Base-by-base conservation (phyloP, 2,888 invertebrate genomes). In the Pocota personata region DNA sequence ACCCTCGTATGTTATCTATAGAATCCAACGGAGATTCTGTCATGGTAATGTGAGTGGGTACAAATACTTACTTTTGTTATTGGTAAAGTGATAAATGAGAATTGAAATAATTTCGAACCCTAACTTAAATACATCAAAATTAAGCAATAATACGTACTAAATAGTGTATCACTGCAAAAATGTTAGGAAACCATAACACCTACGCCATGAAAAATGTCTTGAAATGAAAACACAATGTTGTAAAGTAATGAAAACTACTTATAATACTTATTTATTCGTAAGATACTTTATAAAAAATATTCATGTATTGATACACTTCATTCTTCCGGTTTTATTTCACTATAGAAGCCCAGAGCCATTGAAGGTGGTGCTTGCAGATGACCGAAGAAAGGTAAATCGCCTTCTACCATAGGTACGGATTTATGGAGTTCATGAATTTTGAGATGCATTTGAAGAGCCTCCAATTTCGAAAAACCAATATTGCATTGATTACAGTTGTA, bases 401-500 rank as follows among this genome's bases (percentile, higher is more conserved):
- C 4, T 16, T 80, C 77, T 64, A 35, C 40, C 43, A 60, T 64
- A 88, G 88, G 5, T 88, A 89, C 27, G 88, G 89, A 60, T 88
- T 92, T 91, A 52, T 92, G 92, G 12, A 92, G 69, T 64, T 91
- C 90, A 72, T 92, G 92, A 14, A 91, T 90, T 87, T 92, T 92
- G 5, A 90, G 73, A 86, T 92, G 92, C 69, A 89, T 89, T 55
- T 91, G 90, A 8, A 91, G 87, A 19, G 90, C 91, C 12, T 89
- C 87, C 32, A 90, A 90, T 16, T 91, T 91, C 14, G 89, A 87
- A 77, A 92, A 92, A 27, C 88, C 89, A 12, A 92, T 90, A 71
- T 89, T 89, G 35, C 95, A 95, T 88, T 95, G 93, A 87, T 93
- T 93, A 89, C 95, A 95, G 87, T 94, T 94, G 92, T 93, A 94